These are phyloP conservation scores for Panagrolaimus sp. DNA, from an alignment of 1,140 invertebrate species.

Conservation along the genomic window DNA sequence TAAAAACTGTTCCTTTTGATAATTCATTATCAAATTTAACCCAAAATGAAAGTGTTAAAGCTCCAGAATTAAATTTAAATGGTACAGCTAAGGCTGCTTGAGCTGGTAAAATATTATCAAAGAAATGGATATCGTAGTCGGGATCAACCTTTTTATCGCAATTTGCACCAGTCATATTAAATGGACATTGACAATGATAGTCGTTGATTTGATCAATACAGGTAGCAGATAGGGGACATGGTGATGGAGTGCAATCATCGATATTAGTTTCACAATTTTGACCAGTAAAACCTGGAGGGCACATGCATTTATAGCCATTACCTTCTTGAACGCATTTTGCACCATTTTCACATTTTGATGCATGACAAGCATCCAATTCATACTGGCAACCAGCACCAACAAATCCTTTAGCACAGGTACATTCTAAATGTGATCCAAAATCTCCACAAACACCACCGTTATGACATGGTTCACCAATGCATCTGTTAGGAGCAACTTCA, in stretches of 20 bases:
- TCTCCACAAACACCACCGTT: slow-evolving; percentile 76
- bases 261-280: slow-evolving; percentile 86
- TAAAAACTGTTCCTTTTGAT: slow-evolving; percentile 84
- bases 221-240: slow-evolving; percentile 83
- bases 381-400: slow-evolving; percentile 63
- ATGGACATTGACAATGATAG: slow-evolving; percentile 89
- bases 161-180: slow-evolving; percentile 88
- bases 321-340: slow-evolving; percentile 74
- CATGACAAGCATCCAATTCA: slow-evolving; percentile 59
- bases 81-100: slow-evolving; percentile 82
- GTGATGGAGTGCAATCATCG: slow-evolving; percentile 82
- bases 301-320: slow-evolving; percentile 73
- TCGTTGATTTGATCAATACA: slow-evolving; percentile 85
- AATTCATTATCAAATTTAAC: slow-evolving; percentile 84
- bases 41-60: slow-evolving; percentile 86
- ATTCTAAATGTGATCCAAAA: slow-evolving; percentile 86
- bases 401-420: slow-evolving; percentile 75
- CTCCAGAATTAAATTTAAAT: slow-evolving; percentile 71
- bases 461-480: slow-evolving; percentile 90
- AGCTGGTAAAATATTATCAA: slow-evolving; percentile 73
- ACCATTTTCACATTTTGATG: slow-evolving; percentile 75
- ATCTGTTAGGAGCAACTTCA: slow-evolving; percentile 86
- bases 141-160: slow-evolving; percentile 90
- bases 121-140: slow-evolving; percentile 89
- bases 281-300: slow-evolving; percentile 66